Evolutionary conservation across 1,140 invertebrate species (phyloP).

Genomic region (Dendrolimus punctatus): DNA sequence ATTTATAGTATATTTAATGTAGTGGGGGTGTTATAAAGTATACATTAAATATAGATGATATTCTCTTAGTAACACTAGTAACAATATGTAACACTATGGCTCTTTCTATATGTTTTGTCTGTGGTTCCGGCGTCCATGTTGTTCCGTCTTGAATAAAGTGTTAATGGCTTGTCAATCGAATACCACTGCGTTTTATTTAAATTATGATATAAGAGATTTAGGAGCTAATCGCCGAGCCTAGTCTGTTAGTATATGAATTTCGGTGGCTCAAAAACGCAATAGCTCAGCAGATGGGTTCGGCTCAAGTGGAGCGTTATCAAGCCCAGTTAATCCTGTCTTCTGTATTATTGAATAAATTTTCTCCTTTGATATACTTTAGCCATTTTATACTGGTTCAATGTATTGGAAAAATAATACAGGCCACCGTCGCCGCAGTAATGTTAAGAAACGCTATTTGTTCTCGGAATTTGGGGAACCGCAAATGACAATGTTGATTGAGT

Average conservation of each 20-base stretch:
- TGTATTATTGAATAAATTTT: conserved; percentile 59
- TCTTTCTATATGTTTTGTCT: too few relatives aligned
- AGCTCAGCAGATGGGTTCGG: conserved; percentile 40
- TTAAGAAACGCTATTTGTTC: background rate
- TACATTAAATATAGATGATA: too few relatives aligned
- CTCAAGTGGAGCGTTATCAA: conserved; percentile 54
- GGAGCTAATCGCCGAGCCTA: conserved; percentile 16
- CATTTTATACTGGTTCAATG: conserved; percentile 32
- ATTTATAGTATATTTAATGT: too few relatives aligned
- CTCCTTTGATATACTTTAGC: conserved; percentile 32
- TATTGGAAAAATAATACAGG: conserved; percentile 36
- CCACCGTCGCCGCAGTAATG: conserved; percentile 11
- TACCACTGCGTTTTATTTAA: too few relatives aligned
- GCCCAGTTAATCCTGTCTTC: conserved; percentile 52
- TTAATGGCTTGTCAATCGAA: too few relatives aligned
- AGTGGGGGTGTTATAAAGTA: too few relatives aligned
- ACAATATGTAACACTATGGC: too few relatives aligned
- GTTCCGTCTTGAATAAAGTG: too few relatives aligned
- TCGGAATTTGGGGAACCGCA: background rate
- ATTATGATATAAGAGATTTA: conserved; percentile 17
- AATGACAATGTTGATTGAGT: too few relatives aligned
- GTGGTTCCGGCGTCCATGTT: too few relatives aligned
- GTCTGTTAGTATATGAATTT: conserved; percentile 40
- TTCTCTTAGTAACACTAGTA: too few relatives aligned
- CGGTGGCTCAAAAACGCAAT: conserved; percentile 46